A percentile compares a stretch with the other conserved stretches of the same genome.
Conservation (phyloP, 2,113 vertebrate species). For the Microcebus jonahi region DNA sequence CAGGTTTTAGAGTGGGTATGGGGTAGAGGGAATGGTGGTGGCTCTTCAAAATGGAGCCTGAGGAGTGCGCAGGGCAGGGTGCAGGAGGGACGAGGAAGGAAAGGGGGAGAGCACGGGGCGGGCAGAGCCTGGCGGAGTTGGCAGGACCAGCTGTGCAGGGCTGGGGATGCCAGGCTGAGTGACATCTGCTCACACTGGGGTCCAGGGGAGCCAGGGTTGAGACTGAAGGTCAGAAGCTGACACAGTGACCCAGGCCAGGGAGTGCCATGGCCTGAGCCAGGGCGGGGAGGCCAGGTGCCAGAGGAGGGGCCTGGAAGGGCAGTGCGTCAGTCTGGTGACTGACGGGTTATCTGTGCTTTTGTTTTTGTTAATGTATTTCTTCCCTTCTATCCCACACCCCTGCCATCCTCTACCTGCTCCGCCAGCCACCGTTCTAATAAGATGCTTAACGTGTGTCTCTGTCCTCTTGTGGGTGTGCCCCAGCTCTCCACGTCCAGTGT, state of each 20-base stretch:
- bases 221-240: neutral
- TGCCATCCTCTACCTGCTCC: neutral
- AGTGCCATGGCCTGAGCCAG: neutral
- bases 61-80: too few species aligned
- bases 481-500: fast-evolving
- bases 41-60: neutral
- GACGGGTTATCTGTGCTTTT: neutral
- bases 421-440: neutral
- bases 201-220: neutral
- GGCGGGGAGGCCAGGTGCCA: neutral
- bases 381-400: neutral
- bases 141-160: neutral
- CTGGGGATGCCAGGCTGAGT: neutral
- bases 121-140: neutral
- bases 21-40: neutral
- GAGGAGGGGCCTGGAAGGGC: neutral
- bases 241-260: neutral
- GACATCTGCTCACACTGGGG: too few species aligned
- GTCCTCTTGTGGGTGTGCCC: too few species aligned
- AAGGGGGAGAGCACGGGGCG: fast-evolving
- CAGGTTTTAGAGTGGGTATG: too few species aligned
- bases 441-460: too few species aligned
- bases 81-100: fast-evolving
- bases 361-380: neutral
- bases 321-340: neutral